Evolutionary conservation across 2,888 invertebrate species (phyloP), one percentile per base, ranked within the genome.

Genomic region (Cenopis cana): DNA sequence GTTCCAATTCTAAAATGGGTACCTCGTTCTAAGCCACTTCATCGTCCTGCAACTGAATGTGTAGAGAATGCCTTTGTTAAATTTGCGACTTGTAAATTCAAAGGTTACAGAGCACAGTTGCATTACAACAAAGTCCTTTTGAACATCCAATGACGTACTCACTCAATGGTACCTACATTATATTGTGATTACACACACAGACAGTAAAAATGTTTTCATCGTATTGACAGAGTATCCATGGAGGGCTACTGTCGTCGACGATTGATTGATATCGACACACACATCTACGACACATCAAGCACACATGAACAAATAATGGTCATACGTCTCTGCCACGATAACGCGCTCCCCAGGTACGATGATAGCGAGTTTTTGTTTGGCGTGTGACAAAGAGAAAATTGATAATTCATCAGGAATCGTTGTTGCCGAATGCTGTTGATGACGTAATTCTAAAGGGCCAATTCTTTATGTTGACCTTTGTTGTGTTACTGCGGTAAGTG

Each of bases 281-380:
- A 79, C 81, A 77, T 72, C 69, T 68, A 71, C 68, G 64, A 70
- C 70, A 74, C 69, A 62, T 80, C 79, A 80, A 77, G 79, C 83
- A 85, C 86, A 87, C 86, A 85, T 81, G 81, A 84, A 90, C 89
- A 88, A 89, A 89, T 89, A 87, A 86, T 83, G 85, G 87, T 85
- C 88, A 89, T 91, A 90, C 83, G 82, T 91, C 91, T 89, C 88
- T 91, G 91, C 89, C 90, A 89, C 89, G 90, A 91, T 91, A 89
- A 88, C 89, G 82, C 83, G 82, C 82, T 87, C 85, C 85, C 86
- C 86, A 90, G 89, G 89, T 89, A 88, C 82, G 82, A 85, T 83
- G 83, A 87, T 88, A 82, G 82, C 80, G 84, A 86, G 87, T 89
- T 90, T 90, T 90, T 89, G 89, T 90, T 89, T 89, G 88, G 85